These are phyloP conservation scores for Ctenochaetus hawaiiensis DNA, from an alignment of 2,797 vertebrate species.

Conservation along the genomic window DNA sequence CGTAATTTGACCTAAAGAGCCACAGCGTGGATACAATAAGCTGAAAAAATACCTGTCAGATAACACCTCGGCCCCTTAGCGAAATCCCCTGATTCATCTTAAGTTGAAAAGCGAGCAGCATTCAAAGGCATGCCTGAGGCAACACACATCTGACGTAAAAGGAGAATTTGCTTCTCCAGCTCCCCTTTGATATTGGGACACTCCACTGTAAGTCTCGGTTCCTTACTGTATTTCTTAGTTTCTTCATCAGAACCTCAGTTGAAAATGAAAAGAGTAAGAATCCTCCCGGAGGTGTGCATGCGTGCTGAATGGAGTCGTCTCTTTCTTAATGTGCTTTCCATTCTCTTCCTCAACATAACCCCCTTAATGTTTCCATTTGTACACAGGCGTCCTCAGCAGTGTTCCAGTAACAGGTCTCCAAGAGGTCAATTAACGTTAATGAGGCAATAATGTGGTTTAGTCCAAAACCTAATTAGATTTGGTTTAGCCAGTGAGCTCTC, in stretches of 20 bases:
- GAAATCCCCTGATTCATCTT: slow-evolving; percentile 72
- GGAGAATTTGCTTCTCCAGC: slow-evolving; percentile 68
- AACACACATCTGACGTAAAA: slow-evolving; percentile 61
- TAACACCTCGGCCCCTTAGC: slow-evolving; percentile 48
- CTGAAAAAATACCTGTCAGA: slow-evolving; percentile 59
- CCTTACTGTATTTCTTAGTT: slow-evolving; percentile 62
- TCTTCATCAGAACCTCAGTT: slow-evolving; percentile 54
- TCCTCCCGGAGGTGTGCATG: slow-evolving; percentile 44
- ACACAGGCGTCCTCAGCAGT: slow-evolving; percentile 80
- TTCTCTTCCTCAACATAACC: slow-evolving; percentile 71
- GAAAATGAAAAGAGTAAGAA: slow-evolving; percentile 39
- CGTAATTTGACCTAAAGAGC: slow-evolving; percentile 53
- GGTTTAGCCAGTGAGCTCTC: slow-evolving; percentile 79
- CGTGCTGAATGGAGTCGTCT: slow-evolving; percentile 54
- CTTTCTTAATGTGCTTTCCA: slow-evolving; percentile 66
- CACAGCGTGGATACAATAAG: slow-evolving; percentile 42
- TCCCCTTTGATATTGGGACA: slow-evolving; percentile 71
- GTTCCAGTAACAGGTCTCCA: slow-evolving; percentile 86
- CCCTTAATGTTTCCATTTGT: slow-evolving; percentile 79
- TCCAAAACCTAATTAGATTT: slow-evolving; percentile 83
- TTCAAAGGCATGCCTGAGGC: slow-evolving; percentile 74
- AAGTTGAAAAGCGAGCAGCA: slow-evolving; percentile 59
- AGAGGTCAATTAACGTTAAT: slow-evolving; percentile 88
- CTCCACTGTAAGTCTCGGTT: slow-evolving; percentile 53
- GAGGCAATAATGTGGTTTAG: slow-evolving; percentile 85